A percentile compares a stretch with the other conserved stretches of the same genome.
Evolutionary conservation across 2,797 vertebrate species (phyloP).

Genomic region (Sciurus vulgaris): DNA sequence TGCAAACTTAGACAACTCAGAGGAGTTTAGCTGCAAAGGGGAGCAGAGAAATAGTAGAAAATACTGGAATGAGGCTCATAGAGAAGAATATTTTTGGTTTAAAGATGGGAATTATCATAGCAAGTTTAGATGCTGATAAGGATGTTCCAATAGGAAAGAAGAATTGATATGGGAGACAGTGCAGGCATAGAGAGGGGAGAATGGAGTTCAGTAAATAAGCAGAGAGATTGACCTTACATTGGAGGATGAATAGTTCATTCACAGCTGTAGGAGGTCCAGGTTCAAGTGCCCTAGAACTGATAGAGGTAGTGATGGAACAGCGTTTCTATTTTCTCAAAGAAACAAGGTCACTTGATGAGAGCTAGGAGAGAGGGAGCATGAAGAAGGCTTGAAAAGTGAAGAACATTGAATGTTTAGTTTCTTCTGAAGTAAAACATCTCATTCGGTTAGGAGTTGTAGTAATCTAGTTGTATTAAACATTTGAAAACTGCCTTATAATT

Average conservation of each 20-base stretch:
- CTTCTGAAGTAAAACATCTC: background rate
- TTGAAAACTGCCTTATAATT: slow-evolving; percentile 52
- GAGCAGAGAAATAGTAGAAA: background rate
- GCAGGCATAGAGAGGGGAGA: background rate
- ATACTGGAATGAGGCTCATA: background rate
- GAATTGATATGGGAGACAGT: background rate
- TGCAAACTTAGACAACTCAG: background rate
- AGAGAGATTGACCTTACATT: background rate
- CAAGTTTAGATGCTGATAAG: background rate
- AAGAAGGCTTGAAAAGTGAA: slow-evolving; percentile 19
- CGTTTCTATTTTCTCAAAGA: slow-evolving; percentile 3
- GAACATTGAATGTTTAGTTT: background rate
- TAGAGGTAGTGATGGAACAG: background rate
- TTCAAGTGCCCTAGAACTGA: background rate
- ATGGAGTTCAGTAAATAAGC: background rate
- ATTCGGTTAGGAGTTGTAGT: slow-evolving; percentile 69
- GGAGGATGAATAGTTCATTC: background rate
- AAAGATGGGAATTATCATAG: background rate
- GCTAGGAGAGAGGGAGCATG: background rate
- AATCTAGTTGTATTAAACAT: slow-evolving; percentile 44
- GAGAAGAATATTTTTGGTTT: slow-evolving; percentile 28
- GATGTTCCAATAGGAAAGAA: background rate
- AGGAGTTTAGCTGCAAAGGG: background rate
- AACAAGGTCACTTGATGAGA: background rate
- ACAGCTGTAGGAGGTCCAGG: background rate